Evolutionary conservation across 1,140 invertebrate species (phyloP).

Genomic region (Drosophila malerkotliana): DNA sequence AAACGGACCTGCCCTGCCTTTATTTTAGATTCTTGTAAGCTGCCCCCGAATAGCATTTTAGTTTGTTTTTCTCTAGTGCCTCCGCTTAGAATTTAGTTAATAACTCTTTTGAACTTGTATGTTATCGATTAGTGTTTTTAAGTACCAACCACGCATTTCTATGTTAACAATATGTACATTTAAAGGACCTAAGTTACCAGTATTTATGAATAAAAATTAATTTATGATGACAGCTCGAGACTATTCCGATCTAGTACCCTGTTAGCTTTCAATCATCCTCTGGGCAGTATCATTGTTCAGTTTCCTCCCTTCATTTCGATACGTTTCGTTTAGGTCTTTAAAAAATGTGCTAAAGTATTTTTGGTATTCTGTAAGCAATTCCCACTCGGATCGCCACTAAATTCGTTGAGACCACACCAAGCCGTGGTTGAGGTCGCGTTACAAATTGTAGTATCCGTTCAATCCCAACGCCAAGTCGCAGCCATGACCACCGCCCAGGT

Average conservation of each 20-base stretch:
- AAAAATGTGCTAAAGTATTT: slow-evolving; percentile 55
- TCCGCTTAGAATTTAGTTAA: slow-evolving; percentile 34
- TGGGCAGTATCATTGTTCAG: slow-evolving; percentile 14
- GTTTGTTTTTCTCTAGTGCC: slow-evolving; percentile 46
- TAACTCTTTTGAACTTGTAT: slow-evolving; percentile 11
- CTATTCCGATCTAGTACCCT: background rate
- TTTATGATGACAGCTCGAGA: slow-evolving; percentile 10
- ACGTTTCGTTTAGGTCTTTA: slow-evolving; percentile 37
- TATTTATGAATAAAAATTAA: slow-evolving; percentile 70
- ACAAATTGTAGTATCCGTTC: slow-evolving; percentile 24
- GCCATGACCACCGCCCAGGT: slow-evolving; percentile 49
- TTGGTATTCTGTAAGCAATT: slow-evolving; percentile 37
- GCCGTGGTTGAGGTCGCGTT: slow-evolving; percentile 1
- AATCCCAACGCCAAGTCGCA: background rate
- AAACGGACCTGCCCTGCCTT: background rate
- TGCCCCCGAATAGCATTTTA: slow-evolving; percentile 4
- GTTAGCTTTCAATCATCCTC: background rate
- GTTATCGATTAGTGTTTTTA: slow-evolving; percentile 29
- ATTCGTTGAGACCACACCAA: slow-evolving; percentile 32
- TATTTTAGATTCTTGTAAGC: slow-evolving; percentile 15
- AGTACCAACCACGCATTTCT: slow-evolving; percentile 59
- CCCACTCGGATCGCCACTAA: slow-evolving; percentile 34
- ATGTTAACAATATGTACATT: slow-evolving; percentile 57
- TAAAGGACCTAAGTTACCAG: slow-evolving; percentile 59
- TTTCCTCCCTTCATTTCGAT: slow-evolving; percentile 39